Base-by-base conservation (phyloP, 2,113 vertebrate species). In the Polypterus bichir region DNA sequence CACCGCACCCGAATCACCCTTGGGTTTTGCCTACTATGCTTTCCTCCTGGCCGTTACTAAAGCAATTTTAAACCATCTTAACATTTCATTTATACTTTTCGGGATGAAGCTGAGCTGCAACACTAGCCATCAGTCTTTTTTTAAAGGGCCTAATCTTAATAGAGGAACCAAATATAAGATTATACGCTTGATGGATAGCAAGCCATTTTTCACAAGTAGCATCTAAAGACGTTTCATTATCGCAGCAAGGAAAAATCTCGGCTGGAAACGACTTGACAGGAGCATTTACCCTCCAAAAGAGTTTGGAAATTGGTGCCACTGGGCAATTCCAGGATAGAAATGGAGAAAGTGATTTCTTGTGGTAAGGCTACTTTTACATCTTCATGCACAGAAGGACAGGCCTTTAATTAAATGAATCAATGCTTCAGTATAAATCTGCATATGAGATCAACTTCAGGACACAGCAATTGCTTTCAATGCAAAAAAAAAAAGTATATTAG, bases 141-240 rank as follows among this genome's bases (percentile, higher is more conserved):
- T 89, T 89, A 92, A 84, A 84, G 70, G 71, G 83, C 81, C 80
- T 89, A 86, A 93, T 91, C 89, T 90, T 88, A 91, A 91, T 80
- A 83, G 86, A 90, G 86, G 87, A 86, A 84, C 79, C 79, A 73
- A 81, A 86, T 76, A 84, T 81, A 78, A 85, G 84, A 83, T 83
- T 75, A 77, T 76, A 83, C 66, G 45, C 74, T 79, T 92, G 90
- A 93, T 88, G 89, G 89, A 92, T 89, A 74, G 68, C 86, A 82
- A 71, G 61, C 81, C 74, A 70, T 61, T 71, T 70, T 65, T 62
- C 61, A 67, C 70, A 58, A 47, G 69, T 54, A 62, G 2, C 73
- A 71, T 73, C 85, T 71, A 76, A 85, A 80, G 66, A 78, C 73
- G 76, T 73, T 76, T 80, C 68, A 73, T 80, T 71, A 75, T 27